Evolutionary conservation across 2,797 vertebrate genomes (phyloP), one percentile per base, ranked within the genome.

Genomic region (Platalea minor): DNA sequence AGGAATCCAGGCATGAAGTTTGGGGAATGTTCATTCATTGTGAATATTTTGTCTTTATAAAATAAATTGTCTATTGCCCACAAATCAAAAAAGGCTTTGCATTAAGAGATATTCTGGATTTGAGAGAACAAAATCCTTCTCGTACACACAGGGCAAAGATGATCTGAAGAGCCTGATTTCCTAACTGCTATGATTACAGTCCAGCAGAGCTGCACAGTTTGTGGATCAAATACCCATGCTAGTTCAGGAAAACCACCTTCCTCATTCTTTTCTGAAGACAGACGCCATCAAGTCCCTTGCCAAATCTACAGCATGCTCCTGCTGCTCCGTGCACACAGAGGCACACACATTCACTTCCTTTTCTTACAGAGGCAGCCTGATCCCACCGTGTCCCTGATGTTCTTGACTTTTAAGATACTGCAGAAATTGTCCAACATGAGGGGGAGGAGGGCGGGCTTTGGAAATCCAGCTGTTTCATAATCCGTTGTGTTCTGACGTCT

Each of bases 231-330:
- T 28, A 65, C 28, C 41, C 53, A 10, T 46, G n/a, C 26, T 51
- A 59, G 72, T 64, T 87, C 82, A 95, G 88, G 74, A 95, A 93
- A 95, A 81, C 37, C 61, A 65, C 86, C 46, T 95, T 91, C 35
- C 64, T 80, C 43, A 17, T 61, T 83, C 60, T 89, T 94, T 77
- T 77, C 45, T 83, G 57, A 31, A 85, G 84, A 53, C 2, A 3
- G 60, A 91, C 74, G 37, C 90, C 4, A 0, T 63, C 57, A 43
- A 78, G 68, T 68, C 57, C 31, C 28, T 79, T 89, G 78, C 88
- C 72, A 80, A 69, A 93, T 74, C 11, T 67, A n/a, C 33, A 35
- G 56, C 56, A 28, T 53, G 50, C 79, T 85, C 69, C 83, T 91
- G 65, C 74, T 84, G 69, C 64, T 94, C 39, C 53, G 3, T 39